A percentile compares a stretch with the other conserved stretches of the same genome.
Evolutionary conservation across 1,140 invertebrate genomes (phyloP).

Genomic region (Heliconius himera): DNA sequence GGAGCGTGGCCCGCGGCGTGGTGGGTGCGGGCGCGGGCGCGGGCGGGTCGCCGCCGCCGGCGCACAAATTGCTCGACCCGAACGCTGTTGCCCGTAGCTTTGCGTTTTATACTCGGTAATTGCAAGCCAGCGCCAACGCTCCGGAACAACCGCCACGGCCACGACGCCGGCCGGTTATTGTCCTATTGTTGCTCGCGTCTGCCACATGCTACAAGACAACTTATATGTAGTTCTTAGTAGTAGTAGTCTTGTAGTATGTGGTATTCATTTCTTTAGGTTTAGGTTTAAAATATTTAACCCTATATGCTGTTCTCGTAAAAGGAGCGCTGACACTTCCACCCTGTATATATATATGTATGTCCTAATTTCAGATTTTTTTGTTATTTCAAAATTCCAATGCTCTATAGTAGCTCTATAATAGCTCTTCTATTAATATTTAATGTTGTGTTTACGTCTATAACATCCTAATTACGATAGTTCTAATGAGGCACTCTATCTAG

Average conservation of each 20-base stretch:
- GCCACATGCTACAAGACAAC: conserved; percentile 50
- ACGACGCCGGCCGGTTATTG: conserved; percentile 70
- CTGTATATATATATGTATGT: too few relatives aligned
- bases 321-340: too few relatives aligned
- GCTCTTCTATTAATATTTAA: neutral
- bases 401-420: too few relatives aligned
- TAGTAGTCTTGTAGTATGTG: too few relatives aligned
- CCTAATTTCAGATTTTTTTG: neutral
- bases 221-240: conserved; percentile 52
- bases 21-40: conserved; percentile 53
- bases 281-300: too few relatives aligned
- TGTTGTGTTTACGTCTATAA: neutral
- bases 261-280: too few relatives aligned
- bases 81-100: conserved; percentile 58
- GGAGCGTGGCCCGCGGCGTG: conserved; percentile 58
- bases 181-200: conserved; percentile 64
- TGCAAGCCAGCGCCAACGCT: conserved; percentile 56
- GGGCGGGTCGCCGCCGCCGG: conserved; percentile 48
- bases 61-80: conserved; percentile 68
- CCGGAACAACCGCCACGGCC: conserved; percentile 53
- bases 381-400: conserved; percentile 45
- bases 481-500: neutral
- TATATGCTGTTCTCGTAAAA: too few relatives aligned
- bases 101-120: conserved; percentile 75
- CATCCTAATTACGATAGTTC: neutral